Base-by-base conservation (phyloP, 1,140 invertebrate species). In the Heliconius himera region DNA sequence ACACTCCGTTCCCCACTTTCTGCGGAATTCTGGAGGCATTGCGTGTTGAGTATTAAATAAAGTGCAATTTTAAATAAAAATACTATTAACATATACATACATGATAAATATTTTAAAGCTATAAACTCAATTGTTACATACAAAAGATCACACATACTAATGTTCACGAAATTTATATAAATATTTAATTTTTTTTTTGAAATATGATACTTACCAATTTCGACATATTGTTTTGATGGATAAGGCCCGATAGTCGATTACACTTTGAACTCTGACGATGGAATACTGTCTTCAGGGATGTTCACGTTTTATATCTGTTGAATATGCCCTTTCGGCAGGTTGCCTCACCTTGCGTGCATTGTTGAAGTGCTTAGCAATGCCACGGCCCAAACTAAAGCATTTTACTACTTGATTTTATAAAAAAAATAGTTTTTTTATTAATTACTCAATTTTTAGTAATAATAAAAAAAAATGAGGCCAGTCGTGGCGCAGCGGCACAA, bases 311-410 rank as follows among this genome's bases (percentile, higher is more conserved):
- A 93, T 94, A 94, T 93, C 88, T 84, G 86, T 84, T 83, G 84
- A 81, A 84, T 86, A 87, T 94, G 91, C 92, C 92, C 92, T 94
- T 94, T 94, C 81, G 86, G 85, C 85, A 83, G 83, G 87, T 93
- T 93, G 90, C 91, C 84, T 94, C 92, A 94, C 90, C 90, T 93
- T 92, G 92, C 87, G 87, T 90, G 88, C 87, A 90, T 93, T 92
- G 89, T 91, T 87, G 88, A 89, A 87, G 84, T 83, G 88, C 84
- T 89, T 87, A 86, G 87, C 85, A 83, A 85, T 84, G 76, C 73
- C 38, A 33, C 71, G 82, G 82, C 80, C 51, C 73, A 90, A 91
- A 79, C 73, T 51, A 84, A 60, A 73, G 56, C 70, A 6, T 60
- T 71, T 33, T 20, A 71, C 70, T 16, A 33, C 29, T 33, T 33